A percentile compares a stretch with the other conserved stretches of the same genome.
Evolutionary conservation across 1,140 invertebrate species (phyloP).

Genomic region (Meloidogyne hapla): DNA sequence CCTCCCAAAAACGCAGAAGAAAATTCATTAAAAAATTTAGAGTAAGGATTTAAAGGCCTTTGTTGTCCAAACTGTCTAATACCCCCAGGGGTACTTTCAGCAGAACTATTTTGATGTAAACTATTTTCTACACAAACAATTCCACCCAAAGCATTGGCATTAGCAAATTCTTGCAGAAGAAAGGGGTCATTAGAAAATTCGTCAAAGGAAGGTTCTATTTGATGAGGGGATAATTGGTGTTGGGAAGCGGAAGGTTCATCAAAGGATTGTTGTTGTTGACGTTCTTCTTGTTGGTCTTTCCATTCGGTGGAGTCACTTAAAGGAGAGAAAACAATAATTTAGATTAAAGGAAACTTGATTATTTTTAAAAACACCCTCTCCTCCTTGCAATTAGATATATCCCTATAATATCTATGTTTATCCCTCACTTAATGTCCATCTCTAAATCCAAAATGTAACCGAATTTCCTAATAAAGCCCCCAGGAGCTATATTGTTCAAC

Average conservation of each 20-base stretch:
- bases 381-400: too few relatives aligned
- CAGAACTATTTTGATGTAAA: slow-evolving; percentile 19
- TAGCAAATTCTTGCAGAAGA: slow-evolving; percentile 20
- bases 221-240: slow-evolving; percentile 8
- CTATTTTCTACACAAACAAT: slow-evolving; percentile 26
- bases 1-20: slow-evolving; percentile 11
- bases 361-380: too few relatives aligned
- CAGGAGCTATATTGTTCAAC: too few relatives aligned
- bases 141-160: slow-evolving; percentile 19
- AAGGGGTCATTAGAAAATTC: slow-evolving; percentile 27
- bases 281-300: background rate
- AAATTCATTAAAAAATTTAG: slow-evolving; percentile 24
- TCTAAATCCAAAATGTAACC: too few relatives aligned
- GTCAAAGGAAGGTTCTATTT: slow-evolving; percentile 20
- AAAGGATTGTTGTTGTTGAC: background rate
- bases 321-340: background rate
- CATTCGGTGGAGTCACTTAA: background rate
- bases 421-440: too few relatives aligned
- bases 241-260: slow-evolving; percentile 2
- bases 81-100: slow-evolving; percentile 18
- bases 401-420: too few relatives aligned
- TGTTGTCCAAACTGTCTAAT: slow-evolving; percentile 6
- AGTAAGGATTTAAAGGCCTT: slow-evolving; percentile 5
- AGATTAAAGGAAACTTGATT: too few relatives aligned
- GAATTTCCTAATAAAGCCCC: too few relatives aligned